Conservation (phyloP, 2,113 vertebrate species). For the Scatophagus argus region DNA sequence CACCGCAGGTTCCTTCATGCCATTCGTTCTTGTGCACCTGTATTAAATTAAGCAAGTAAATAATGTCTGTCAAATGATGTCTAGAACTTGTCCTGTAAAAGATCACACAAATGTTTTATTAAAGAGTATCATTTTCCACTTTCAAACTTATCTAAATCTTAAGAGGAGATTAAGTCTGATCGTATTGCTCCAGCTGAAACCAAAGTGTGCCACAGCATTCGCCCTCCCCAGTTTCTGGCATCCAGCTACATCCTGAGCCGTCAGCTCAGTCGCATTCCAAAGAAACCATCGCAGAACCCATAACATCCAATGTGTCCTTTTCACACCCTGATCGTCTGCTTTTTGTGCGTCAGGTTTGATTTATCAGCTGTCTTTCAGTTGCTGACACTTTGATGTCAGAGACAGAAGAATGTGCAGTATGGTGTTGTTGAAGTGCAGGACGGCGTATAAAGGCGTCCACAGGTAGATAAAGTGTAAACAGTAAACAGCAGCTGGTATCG, state of each 20-base stretch:
- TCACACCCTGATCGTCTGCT: background rate
- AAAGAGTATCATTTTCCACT: too few species aligned
- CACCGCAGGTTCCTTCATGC: background rate
- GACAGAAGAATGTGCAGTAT: slow-evolving; percentile 4
- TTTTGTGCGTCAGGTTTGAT: slow-evolving; percentile 7
- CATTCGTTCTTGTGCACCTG: background rate
- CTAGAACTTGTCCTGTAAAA: too few species aligned
- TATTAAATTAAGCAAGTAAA: background rate
- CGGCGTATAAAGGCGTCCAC: background rate
- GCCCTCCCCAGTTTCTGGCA: too few species aligned
- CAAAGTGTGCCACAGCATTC: too few species aligned
- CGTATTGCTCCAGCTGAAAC: too few species aligned
- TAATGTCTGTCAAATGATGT: background rate
- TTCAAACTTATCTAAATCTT: too few species aligned
- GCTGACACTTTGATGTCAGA: too few species aligned
- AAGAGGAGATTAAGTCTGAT: too few species aligned
- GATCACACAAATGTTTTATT: too few species aligned
- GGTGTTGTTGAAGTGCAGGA: background rate
- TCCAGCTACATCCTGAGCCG: too few species aligned
- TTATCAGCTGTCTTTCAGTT: slow-evolving; percentile 10
- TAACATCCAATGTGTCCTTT: background rate
- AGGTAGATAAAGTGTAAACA: slow-evolving; percentile 26
- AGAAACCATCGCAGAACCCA: background rate
- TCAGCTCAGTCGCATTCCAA: too few species aligned
- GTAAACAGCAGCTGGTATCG: slow-evolving; percentile 37